phyloP scores from a whole-genome alignment of 37 sponge, comb jelly and placozoan species.

The Amphimedon queenslandica region DNA sequence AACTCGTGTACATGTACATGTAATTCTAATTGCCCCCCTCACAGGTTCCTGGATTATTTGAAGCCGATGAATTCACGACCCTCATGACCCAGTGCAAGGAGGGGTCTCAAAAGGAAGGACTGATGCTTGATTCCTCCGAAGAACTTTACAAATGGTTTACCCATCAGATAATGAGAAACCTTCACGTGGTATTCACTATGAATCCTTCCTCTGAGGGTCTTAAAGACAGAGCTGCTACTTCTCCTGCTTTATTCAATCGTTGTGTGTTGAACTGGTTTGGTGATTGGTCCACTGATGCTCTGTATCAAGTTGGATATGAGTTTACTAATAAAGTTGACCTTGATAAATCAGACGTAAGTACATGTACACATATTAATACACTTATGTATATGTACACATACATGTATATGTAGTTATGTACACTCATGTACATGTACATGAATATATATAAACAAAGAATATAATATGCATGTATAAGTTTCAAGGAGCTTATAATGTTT shows the following conservation, averaged over 20 bases:
- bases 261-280: conserved; percentile 99
- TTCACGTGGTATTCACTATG: conserved; percentile 99
- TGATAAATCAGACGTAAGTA: conserved; percentile 76
- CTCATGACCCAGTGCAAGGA: conserved; percentile 98
- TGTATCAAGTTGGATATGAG: conserved; percentile 94
- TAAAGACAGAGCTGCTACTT: conserved; percentile 94
- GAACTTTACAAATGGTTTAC: conserved; percentile 99
- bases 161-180: conserved; percentile 85
- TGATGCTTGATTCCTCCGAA: conserved; percentile 91
- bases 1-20: neutral
- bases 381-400: too few species aligned
- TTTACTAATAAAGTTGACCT: conserved; percentile 93
- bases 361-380: too few species aligned
- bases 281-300: conserved; percentile 93
- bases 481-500: too few species aligned
- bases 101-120: conserved; percentile 90
- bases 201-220: conserved; percentile 97
- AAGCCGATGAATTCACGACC: conserved; percentile 92
- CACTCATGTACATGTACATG: too few species aligned
- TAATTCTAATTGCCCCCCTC: too few species aligned
- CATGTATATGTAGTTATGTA: too few species aligned
- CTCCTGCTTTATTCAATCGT: conserved; percentile 96
- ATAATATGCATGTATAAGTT: too few species aligned
- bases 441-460: too few species aligned
- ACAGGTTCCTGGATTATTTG: conserved; percentile 96